These are phyloP conservation scores for Leucophora obtusa DNA, from an alignment of 2,888 invertebrate species.

Conservation along the genomic window DNA sequence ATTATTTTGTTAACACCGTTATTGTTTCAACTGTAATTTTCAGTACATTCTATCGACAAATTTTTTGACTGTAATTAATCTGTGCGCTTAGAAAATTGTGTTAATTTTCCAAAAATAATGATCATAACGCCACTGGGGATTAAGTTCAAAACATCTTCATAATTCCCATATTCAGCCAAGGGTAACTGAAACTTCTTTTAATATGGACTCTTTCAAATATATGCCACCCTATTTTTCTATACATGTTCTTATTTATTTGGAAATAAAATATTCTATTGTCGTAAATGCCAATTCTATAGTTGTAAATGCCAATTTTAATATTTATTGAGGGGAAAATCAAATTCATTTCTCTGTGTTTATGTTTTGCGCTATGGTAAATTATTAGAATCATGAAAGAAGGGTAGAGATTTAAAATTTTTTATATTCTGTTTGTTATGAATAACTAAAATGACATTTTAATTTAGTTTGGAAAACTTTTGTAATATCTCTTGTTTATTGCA, in stretches of 20 bases:
- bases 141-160: too few species aligned
- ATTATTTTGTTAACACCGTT: too few species aligned
- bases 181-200: too few species aligned
- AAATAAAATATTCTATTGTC: constrained; percentile 7
- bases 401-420: constrained; percentile 22
- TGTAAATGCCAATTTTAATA: constrained; percentile 50
- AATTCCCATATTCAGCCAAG: too few species aligned
- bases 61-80: too few species aligned
- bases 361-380: neutral
- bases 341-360: constrained; percentile 3
- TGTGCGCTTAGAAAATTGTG: too few species aligned
- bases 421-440: neutral
- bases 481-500: neutral
- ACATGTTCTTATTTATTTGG: constrained; percentile 6
- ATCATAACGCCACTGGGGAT: too few species aligned
- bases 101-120: too few species aligned
- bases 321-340: constrained; percentile 51
- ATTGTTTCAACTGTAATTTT: too few species aligned
- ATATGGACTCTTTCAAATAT: neutral
- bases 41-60: too few species aligned
- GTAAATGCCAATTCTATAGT: constrained; percentile 35
- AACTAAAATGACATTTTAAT: constrained; percentile 33
- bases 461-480: constrained; percentile 4
- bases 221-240: neutral
- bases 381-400: neutral